Conservation (phyloP, 2,113 vertebrate genomes). For the Microtus pennsylvanicus region DNA sequence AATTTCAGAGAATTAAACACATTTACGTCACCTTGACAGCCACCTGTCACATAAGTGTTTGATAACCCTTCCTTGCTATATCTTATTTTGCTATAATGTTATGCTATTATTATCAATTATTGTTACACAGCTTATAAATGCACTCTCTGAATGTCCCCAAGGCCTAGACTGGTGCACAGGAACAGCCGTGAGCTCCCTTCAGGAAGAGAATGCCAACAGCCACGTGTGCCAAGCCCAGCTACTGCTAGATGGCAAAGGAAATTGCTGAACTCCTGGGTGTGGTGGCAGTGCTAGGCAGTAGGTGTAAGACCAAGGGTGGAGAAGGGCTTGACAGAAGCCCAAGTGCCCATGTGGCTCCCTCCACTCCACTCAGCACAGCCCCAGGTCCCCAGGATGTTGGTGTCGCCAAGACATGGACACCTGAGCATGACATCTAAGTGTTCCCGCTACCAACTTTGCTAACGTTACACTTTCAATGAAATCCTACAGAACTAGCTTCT, state of each 20-base stretch:
- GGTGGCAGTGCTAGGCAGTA: background rate
- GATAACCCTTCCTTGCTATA: background rate
- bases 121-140: background rate
- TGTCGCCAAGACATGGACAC: background rate
- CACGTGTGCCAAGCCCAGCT: background rate
- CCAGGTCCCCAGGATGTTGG: background rate
- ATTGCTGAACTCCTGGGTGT: background rate
- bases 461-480: slow-evolving; percentile 33
- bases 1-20: background rate
- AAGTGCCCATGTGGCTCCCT: background rate
- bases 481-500: background rate
- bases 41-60: background rate
- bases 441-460: background rate
- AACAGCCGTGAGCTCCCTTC: background rate
- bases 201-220: background rate
- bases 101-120: background rate
- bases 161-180: background rate
- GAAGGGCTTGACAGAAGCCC: background rate
- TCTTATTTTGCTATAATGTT: background rate
- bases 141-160: background rate
- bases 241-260: background rate
- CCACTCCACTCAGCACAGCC: background rate
- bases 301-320: background rate
- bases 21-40: background rate
- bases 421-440: background rate